Percentiles rank a stretch among this genome's conserved stretches.
These are phyloP conservation scores for Amazona vittata DNA, from an alignment of 2,113 vertebrate genomes.

Conservation along the genomic window DNA sequence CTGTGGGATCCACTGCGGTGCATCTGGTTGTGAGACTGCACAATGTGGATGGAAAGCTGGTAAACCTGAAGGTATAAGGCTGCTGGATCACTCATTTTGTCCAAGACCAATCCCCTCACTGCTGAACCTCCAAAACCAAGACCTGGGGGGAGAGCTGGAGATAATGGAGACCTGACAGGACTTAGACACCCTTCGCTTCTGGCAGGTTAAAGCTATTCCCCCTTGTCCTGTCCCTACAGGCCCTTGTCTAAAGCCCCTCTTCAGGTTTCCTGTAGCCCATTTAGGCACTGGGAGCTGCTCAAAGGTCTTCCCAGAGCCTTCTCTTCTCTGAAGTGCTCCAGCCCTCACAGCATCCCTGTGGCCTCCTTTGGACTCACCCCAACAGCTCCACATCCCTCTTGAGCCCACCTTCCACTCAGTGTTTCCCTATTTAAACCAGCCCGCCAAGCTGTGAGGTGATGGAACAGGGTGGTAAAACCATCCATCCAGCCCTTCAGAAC, in stretches of 20 bases:
- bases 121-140: not conserved
- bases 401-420: not conserved
- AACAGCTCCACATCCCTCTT: not conserved
- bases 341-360: not conserved
- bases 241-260: not conserved
- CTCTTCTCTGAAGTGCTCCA: not conserved
- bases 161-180: not conserved
- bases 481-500: not conserved
- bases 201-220: not conserved
- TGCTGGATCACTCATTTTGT: not conserved
- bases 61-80: not conserved
- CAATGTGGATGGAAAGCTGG: not conserved
- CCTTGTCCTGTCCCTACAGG: not conserved
- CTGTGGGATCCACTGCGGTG: rapidly evolving
- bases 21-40: not conserved
- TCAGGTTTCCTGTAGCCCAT: not conserved
- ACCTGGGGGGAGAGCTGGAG: not conserved
- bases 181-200: not conserved
- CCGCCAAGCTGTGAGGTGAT: not conserved
- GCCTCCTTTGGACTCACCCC: not conserved
- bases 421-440: not conserved
- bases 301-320: not conserved
- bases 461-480: not conserved
- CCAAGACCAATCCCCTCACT: not conserved
- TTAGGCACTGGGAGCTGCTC: not conserved